Evolutionary conservation across 2,888 invertebrate genomes (phyloP).

Genomic region (Julus scanicus): DNA sequence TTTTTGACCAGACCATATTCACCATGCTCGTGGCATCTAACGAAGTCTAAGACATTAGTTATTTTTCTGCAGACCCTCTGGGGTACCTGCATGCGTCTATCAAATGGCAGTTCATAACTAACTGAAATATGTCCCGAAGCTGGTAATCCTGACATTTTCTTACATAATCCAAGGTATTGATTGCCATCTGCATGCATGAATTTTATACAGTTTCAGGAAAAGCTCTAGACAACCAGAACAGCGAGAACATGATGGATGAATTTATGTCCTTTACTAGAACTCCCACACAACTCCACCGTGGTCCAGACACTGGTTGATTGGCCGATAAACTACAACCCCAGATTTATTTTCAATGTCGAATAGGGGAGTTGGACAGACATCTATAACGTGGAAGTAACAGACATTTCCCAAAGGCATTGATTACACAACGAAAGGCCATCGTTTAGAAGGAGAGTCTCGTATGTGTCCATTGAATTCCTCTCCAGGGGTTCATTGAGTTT

Average conservation of each 20-base stretch:
- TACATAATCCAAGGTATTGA: background rate
- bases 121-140: background rate
- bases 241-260: background rate
- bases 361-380: background rate
- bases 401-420: background rate
- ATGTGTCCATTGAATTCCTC: background rate
- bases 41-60: background rate
- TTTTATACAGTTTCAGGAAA: background rate
- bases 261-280: background rate
- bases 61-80: background rate
- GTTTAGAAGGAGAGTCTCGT: background rate
- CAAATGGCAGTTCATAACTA: slow-evolving; percentile 24
- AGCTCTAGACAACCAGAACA: background rate
- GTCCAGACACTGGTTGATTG: slow-evolving; percentile 19
- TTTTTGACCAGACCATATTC: background rate
- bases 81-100: background rate
- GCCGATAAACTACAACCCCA: background rate
- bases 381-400: slow-evolving; percentile 3
- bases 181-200: background rate
- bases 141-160: background rate
- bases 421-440: background rate
- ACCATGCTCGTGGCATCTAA: background rate
- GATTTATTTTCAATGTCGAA: slow-evolving; percentile 39
- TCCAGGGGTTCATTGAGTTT: slow-evolving; percentile 8
- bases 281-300: background rate